Evolutionary conservation across 1,140 invertebrate species (phyloP), one percentile per base, ranked within the genome.

Genomic region (Lepidurus couesii): DNA sequence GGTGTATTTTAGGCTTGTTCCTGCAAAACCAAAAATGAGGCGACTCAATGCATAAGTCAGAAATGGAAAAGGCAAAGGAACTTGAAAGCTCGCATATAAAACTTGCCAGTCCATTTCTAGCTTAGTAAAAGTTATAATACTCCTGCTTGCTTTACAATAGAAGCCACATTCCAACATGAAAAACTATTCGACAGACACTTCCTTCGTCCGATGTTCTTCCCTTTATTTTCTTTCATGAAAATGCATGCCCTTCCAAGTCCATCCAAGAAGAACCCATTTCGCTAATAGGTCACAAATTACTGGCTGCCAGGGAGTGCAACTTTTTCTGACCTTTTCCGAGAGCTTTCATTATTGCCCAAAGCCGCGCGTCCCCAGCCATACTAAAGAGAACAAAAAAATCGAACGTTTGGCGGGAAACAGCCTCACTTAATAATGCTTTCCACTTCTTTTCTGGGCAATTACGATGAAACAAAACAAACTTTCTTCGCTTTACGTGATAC

Each of bases 341-440:
- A 65, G 53, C 53, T 65, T 65, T 65, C 53, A 65, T 65, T 65
- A 65, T 65, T 65, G 53, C 53, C 53, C 21, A 65, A 65, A 65
- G 53, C 53, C 53, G 8, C 7, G 21, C 21, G 16, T 21, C 16
- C 16, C 16, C 53, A n/a, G 53, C 53, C 21, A 21, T n/a, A 13
- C 53, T 13, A 16, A 10, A 11, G 53, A 16, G 13, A 65, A 65
- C 16, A 65, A 65, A n/a, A 21, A 13, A 65, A 21, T 7, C 1
- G 3, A 65, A 65, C 53, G 53, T 65, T 65, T 65, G n/a, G n/a
- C 21, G 53, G 16, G 53, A 65, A 21, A 65, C 53, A 21, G 16
- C 53, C 53, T 65, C 53, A 47, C 45, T 47, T 47, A 65, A 65
- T 65, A 65, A 65, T 16, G 53, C 53, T 65, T 65, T 65, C n/a